These are phyloP conservation scores for Lamprologus ornatipinnis DNA, from an alignment of 2,113 vertebrate species.

Conservation along the genomic window DNA sequence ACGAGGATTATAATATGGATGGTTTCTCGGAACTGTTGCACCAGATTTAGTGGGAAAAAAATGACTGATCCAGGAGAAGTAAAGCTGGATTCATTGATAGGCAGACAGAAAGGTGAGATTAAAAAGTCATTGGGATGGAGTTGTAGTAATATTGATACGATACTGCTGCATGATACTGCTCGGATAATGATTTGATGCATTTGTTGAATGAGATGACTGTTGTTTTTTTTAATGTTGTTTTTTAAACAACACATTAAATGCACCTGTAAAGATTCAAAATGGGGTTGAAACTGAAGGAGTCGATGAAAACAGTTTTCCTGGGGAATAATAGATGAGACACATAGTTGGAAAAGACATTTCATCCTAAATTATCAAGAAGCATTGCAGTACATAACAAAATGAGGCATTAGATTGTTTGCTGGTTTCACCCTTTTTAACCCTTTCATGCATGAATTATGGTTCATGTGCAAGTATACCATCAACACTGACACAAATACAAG, in stretches of 20 bases:
- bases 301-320: background rate
- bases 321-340: background rate
- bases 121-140: background rate
- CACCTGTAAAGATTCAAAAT: background rate
- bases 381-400: background rate
- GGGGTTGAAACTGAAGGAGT: background rate
- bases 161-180: background rate
- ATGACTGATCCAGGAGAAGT: background rate
- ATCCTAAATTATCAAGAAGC: background rate
- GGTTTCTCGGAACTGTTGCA: background rate
- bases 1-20: background rate
- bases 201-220: background rate
- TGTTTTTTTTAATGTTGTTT: background rate
- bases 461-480: background rate
- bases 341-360: background rate
- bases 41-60: background rate
- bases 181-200: background rate
- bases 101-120: background rate
- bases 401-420: background rate
- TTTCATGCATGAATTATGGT: background rate
- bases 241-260: background rate
- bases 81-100: background rate
- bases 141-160: background rate
- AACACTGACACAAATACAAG: background rate
- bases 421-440: background rate